Conservation (phyloP, 2,113 vertebrate species). For the Hoplias malabaricus region DNA sequence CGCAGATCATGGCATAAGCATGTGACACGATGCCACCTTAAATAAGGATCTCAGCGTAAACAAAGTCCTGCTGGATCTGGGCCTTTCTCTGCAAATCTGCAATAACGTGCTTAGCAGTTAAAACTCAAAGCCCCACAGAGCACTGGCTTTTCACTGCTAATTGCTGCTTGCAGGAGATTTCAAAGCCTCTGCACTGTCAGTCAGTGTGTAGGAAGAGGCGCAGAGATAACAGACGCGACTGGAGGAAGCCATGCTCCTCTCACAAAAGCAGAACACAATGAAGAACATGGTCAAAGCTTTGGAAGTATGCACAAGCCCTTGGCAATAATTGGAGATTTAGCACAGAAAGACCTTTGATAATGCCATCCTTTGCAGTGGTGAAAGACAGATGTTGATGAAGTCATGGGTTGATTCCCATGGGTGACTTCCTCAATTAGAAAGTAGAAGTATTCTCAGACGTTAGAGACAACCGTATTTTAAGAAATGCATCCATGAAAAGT, state of each 20-base stretch:
- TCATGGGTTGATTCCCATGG: conserved; percentile 3
- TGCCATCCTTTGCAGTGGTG: background rate
- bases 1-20: conserved; percentile 33
- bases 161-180: conserved; percentile 38
- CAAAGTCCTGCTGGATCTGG: conserved; percentile 28
- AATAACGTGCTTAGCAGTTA: conserved; percentile 18
- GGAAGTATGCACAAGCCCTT: background rate
- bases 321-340: conserved; percentile 17
- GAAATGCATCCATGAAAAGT: background rate
- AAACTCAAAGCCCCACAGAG: conserved; percentile 6
- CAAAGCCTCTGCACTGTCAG: background rate
- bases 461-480: background rate
- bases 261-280: background rate
- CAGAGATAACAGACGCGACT: conserved; percentile 36
- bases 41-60: conserved; percentile 29
- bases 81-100: conserved; percentile 13
- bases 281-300: background rate
- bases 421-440: background rate
- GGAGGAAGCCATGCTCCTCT: conserved; percentile 9
- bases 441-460: background rate
- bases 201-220: conserved; percentile 40
- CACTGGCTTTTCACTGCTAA: conserved; percentile 32
- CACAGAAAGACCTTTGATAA: background rate
- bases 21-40: conserved; percentile 33
- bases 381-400: background rate